Base-by-base conservation (phyloP, 2,888 invertebrate genomes). In the Empis livida region DNA sequence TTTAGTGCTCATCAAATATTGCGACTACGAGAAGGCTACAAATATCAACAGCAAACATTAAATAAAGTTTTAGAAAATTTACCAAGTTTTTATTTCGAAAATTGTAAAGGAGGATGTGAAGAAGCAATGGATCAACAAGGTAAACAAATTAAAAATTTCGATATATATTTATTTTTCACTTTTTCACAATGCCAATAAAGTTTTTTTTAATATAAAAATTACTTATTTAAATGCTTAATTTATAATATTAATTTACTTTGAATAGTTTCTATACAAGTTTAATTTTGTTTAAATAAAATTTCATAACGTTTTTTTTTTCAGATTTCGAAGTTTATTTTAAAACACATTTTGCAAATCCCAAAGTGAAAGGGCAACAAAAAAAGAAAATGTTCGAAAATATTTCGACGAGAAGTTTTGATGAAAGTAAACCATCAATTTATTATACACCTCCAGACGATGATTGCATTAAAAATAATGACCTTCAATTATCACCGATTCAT, bases 51-150 rank as follows among this genome's bases (percentile, higher is more conserved):
- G 67, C 91, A 92, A 69, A 90, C 93, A 11, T 72, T 95, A 45
- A 90, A 92, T 72, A 94, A 94, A 67, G 86, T 95, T 8, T 71
- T 95, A 48, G 95, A 95, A 68, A 93, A 92, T 67, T 73, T 95
- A 58, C 91, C 91, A 38, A 88, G 82, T 60, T 73, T 90, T 46
- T 91, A 93, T 71, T 82, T 94, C 63, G 94, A 94, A 67, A 93
- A 92, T 71, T 95, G 95, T 63, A 82, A 91, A 35, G 87, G 85
- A 55, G 86, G 87, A 44, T 77, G 84, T 61, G 75, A 80, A 56
- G 68, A 68, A 32, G 67, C 67, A 47, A 61, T 67, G 45, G 61
- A 61, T 30, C 66, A n/a, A n/a, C n/a, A 68, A 59, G 66, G 69
- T 68, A 53, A 54, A 56, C 8, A 27, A 27, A 27, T 6, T 20